phyloP scores from a whole-genome alignment of 2,797 vertebrate species.

The Sebastes baramenuke region DNA sequence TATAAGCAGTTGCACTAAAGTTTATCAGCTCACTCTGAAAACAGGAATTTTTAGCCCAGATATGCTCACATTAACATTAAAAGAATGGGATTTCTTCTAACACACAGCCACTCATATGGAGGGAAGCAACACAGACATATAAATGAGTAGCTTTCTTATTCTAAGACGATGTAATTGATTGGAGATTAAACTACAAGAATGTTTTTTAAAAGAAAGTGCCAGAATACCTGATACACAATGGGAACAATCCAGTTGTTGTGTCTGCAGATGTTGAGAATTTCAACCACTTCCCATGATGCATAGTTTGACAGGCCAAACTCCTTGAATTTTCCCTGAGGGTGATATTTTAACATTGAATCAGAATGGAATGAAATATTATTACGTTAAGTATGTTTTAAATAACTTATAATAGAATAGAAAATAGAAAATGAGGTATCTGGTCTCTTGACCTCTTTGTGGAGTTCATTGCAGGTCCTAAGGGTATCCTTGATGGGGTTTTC shows the following conservation, averaged over 20 bases:
- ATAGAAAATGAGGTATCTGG: neutral
- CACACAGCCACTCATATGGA: neutral
- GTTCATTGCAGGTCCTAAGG: conserved; percentile 88
- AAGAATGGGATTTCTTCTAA: too few species aligned
- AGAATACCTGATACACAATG: conserved; percentile 92
- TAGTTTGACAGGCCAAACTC: conserved; percentile 96
- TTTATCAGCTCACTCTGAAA: neutral
- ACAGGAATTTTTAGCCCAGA: neutral
- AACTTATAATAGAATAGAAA: neutral
- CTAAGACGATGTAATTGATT: neutral
- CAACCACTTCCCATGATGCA: conserved; percentile 92
- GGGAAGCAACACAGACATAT: neutral
- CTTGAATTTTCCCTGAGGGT: conserved; percentile 91
- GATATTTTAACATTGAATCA: neutral
- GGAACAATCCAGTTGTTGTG: conserved; percentile 91
- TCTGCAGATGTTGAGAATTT: conserved; percentile 90
- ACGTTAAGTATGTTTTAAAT: neutral
- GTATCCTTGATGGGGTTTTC: conserved; percentile 90
- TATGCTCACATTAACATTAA: too few species aligned
- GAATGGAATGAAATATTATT: neutral
- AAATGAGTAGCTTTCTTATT: neutral
- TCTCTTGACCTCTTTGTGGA: conserved; percentile 88
- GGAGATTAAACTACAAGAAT: neutral
- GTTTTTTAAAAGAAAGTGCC: neutral
- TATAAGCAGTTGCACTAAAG: neutral